Base-by-base conservation (phyloP, 2,888 invertebrate species). In the Agrotis segetum region DNA sequence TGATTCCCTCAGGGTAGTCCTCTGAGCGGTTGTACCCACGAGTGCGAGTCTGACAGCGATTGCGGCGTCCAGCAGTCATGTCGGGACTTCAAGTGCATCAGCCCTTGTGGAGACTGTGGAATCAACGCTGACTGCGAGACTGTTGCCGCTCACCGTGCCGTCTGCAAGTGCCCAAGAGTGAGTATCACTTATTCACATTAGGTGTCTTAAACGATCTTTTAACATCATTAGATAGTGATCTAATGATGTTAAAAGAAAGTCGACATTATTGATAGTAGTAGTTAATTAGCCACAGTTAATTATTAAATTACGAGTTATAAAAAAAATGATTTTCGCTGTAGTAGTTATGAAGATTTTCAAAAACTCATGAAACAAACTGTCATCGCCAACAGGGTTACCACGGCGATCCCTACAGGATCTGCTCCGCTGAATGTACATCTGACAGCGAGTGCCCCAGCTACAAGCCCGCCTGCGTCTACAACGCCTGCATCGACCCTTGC, bases 401-500 rank as follows among this genome's bases (percentile, higher is more conserved):
- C 79, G 98, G 98, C 64, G 98, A 98, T 88, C 97, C 98, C 0
- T 97, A 97, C 90, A 94, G 97, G 9, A 97, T 97, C 82, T 99
- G 99, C 88, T 97, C 97, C 59, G 97, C 98, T 0, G 98, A 99
- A 90, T 99, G 99, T 87, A 97, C 97, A 7, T 97, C 97, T 0
- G 98, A 98, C 92, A 96, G 97, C 58, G 98, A 99, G 83, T 99
- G 99, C 87, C 98, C 98, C 0, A 93, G 97, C 67, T 97, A 97
- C 87, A 97, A 98, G 85, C 98, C 98, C 0, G 98, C 98, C 24
- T 99, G 99, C 87, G 96, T 97, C 79, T 98, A 98, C 92, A 98
- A 98, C 84, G 97, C 98, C 75, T 99, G 99, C 91, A 96, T 97
- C 69, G 97, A 98, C 91, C 98, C 98, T 0, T 99, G 99, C 91